phyloP scores from a whole-genome alignment of 2,797 vertebrate species.

The Melanotaenia pygmaea region DNA sequence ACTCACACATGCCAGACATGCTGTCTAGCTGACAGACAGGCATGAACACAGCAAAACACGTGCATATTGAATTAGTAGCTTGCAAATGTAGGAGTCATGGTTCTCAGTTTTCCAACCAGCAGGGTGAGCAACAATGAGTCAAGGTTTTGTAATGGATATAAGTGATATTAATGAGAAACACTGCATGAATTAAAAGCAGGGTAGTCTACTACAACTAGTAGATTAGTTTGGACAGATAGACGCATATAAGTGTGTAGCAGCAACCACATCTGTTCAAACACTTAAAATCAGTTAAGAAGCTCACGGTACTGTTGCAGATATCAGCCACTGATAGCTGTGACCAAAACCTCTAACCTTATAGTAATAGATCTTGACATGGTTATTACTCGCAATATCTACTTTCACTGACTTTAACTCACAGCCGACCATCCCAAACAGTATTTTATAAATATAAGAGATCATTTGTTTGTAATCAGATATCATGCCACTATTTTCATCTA shows the following conservation, averaged over 20 bases:
- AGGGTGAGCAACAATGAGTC: slow-evolving; percentile 55
- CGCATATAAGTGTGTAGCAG: slow-evolving; percentile 12
- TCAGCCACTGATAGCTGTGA: slow-evolving; percentile 64
- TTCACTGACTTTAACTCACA: slow-evolving; percentile 41
- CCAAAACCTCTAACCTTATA: slow-evolving; percentile 66
- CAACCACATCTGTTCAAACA: slow-evolving; percentile 71
- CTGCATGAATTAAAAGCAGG: slow-evolving; percentile 12
- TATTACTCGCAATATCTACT: slow-evolving; percentile 58
- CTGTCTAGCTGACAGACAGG: slow-evolving; percentile 53
- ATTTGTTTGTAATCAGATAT: slow-evolving; percentile 28
- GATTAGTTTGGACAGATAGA: background rate
- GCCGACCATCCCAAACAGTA: background rate
- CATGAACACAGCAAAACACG: slow-evolving; percentile 47
- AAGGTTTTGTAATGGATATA: slow-evolving; percentile 15
- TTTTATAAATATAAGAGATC: background rate
- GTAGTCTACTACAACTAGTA: background rate
- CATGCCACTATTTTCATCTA: background rate
- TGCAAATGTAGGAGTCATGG: slow-evolving; percentile 35
- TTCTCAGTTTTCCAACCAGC: slow-evolving; percentile 46
- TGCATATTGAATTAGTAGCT: slow-evolving; percentile 81
- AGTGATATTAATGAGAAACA: background rate
- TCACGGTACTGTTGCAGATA: slow-evolving; percentile 58
- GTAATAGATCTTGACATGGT: slow-evolving; percentile 70
- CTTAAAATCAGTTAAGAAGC: slow-evolving; percentile 81
- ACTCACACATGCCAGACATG: slow-evolving; percentile 67